Conservation (phyloP, 2,888 invertebrate genomes). For the Drosophila pegasa region DNA sequence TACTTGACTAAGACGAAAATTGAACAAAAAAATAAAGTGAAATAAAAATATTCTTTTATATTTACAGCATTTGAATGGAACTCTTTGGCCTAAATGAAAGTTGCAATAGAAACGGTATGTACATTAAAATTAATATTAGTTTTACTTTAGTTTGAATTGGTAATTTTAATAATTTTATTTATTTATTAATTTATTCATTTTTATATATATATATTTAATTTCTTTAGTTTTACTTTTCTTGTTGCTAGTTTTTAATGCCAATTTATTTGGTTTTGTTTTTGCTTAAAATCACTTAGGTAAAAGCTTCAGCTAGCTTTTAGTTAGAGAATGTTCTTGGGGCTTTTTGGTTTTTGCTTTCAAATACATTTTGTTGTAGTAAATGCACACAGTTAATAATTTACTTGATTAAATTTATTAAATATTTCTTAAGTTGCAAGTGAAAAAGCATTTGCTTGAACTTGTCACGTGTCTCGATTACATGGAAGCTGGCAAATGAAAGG, state of each 20-base stretch:
- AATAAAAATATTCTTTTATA: conserved; percentile 28
- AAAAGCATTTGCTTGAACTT: conserved; percentile 30
- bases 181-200: conserved; percentile 4
- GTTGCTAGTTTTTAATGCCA: conserved; percentile 39
- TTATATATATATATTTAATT: conserved; percentile 2
- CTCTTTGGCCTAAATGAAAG: conserved; percentile 25
- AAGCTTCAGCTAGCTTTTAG: conserved; percentile 55
- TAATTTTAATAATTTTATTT: conserved; percentile 3
- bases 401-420: conserved; percentile 11
- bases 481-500: conserved; percentile 43
- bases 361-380: conserved; percentile 53
- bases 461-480: conserved; percentile 9
- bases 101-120: conserved; percentile 30
- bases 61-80: conserved; percentile 53
- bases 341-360: conserved; percentile 7
- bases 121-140: conserved; percentile 32
- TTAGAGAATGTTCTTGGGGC: conserved; percentile 8
- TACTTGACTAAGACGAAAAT: conserved; percentile 13
- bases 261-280: conserved; percentile 21
- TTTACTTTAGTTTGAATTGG: conserved; percentile 9
- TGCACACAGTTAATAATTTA: conserved; percentile 52
- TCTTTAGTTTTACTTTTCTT: neutral
- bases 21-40: conserved; percentile 17
- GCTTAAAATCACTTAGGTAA: conserved; percentile 60
- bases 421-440: neutral